Conservation (phyloP, 2,113 vertebrate genomes). For the Caretta caretta region DNA sequence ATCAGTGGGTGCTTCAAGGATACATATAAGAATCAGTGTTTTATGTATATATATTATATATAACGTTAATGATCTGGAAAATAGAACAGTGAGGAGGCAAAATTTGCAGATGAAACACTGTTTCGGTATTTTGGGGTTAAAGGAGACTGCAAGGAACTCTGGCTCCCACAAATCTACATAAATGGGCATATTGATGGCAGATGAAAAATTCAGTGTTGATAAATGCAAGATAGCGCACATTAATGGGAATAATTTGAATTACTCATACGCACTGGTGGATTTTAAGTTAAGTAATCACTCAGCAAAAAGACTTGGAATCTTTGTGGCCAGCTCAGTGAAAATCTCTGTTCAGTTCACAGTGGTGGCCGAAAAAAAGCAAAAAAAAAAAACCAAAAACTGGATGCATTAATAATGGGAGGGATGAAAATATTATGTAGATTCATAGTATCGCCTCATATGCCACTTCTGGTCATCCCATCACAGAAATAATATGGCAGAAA, state of each 20-base stretch:
- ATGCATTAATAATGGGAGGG: neutral
- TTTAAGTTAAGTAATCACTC: neutral
- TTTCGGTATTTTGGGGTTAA: neutral
- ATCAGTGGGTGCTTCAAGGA: accelerated
- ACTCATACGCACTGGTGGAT: accelerated
- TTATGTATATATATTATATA: too few species aligned
- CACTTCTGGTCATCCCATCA: neutral
- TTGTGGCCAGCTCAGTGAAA: neutral
- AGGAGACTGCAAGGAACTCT: neutral
- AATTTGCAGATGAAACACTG: neutral
- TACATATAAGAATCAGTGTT: accelerated
- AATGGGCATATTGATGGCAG: neutral
- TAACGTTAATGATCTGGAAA: neutral
- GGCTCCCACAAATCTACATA: accelerated
- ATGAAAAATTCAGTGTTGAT: neutral
- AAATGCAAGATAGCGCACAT: neutral
- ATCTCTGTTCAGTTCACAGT: neutral
- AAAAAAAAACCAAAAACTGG: neutral
- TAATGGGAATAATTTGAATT: neutral
- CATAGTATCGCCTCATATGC: neutral
- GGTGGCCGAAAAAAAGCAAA: neutral
- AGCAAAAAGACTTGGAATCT: neutral
- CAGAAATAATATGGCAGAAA: neutral
- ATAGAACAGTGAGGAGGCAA: neutral
- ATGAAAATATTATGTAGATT: neutral